phyloP scores from a whole-genome alignment of 2,113 vertebrate species.

The Pelmatolapia mariae region DNA sequence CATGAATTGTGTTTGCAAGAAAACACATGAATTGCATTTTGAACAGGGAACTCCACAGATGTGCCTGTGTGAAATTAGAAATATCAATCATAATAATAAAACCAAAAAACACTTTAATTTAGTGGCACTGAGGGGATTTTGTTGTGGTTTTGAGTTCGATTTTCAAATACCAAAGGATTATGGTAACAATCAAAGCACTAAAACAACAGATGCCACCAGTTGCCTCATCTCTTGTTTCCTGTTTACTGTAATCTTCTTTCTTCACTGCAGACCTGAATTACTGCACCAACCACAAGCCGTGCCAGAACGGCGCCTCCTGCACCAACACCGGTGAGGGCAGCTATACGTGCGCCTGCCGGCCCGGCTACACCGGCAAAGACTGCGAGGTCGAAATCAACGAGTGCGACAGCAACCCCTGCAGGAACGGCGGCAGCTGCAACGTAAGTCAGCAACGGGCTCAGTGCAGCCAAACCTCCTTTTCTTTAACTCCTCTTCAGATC shows the following conservation, averaged over 20 bases:
- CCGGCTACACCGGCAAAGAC: conserved; percentile 68
- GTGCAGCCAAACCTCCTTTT: not conserved
- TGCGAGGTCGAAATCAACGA: conserved; percentile 78
- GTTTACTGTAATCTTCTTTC: not conserved
- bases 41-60: not conserved
- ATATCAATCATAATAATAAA: not conserved
- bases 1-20: not conserved
- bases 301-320: conserved; percentile 76
- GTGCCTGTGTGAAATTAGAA: not conserved
- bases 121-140: accelerated
- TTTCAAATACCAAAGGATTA: not conserved
- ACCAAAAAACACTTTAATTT: not conserved
- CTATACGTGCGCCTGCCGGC: conserved; percentile 78
- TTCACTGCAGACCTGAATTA: conserved; percentile 74
- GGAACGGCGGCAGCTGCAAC: conserved; percentile 86
- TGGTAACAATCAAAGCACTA: not conserved
- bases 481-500: not conserved
- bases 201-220: not conserved
- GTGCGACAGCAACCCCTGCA: conserved; percentile 85
- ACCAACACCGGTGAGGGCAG: conserved; percentile 82
- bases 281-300: conserved; percentile 82
- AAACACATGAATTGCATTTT: not conserved
- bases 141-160: not conserved
- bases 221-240: not conserved
- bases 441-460: conserved; percentile 58